Conservation (phyloP, 2,113 vertebrate species). For the Puffinus mauretanicus region DNA sequence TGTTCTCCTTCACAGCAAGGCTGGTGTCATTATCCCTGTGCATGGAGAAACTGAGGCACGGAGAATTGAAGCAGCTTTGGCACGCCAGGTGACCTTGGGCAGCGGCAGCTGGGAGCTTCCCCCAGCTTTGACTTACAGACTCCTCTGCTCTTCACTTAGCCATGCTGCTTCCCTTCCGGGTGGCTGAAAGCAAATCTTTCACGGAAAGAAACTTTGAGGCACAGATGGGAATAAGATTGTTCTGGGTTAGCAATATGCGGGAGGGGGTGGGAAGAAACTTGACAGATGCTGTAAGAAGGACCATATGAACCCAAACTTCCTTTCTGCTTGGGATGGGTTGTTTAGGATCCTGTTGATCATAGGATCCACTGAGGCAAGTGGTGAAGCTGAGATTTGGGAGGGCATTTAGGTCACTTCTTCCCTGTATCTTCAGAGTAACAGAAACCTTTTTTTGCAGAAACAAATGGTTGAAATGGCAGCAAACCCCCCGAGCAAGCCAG, state of each 20-base stretch:
- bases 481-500: background rate
- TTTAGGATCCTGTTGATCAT: conserved; percentile 11
- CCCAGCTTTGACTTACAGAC: background rate
- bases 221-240: conserved; percentile 56
- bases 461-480: background rate
- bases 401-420: background rate
- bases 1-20: background rate
- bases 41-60: background rate
- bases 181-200: background rate
- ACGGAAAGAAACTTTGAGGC: background rate
- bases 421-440: background rate
- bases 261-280: conserved; percentile 52
- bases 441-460: background rate
- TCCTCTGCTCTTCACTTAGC: background rate
- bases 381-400: background rate
- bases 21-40: background rate
- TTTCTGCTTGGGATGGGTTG: conserved; percentile 26
- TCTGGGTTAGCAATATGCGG: conserved; percentile 46
- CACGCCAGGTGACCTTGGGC: background rate
- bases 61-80: background rate
- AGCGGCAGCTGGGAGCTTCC: background rate
- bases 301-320: conserved; percentile 59
- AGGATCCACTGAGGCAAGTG: background rate
- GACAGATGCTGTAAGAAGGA: conserved; percentile 55
- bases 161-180: background rate